phyloP scores from a whole-genome alignment of 2,113 vertebrate genomes.

The Oreochromis aureus region DNA sequence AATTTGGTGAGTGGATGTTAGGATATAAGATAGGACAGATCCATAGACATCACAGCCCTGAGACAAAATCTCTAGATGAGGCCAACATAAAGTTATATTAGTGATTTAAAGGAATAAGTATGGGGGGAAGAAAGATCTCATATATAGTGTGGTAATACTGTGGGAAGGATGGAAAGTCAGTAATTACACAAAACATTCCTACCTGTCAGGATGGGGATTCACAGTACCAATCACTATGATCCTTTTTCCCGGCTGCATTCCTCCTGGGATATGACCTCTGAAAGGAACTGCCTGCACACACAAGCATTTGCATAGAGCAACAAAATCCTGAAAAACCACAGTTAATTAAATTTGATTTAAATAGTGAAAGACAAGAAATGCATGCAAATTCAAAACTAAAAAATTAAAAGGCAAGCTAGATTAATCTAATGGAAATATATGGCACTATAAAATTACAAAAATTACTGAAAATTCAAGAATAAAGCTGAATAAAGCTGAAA shows the following conservation, averaged over 20 bases:
- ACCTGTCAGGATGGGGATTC: slow-evolving; percentile 87
- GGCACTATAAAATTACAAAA: neutral
- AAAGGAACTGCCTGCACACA: slow-evolving; percentile 83
- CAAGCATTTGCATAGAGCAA: neutral
- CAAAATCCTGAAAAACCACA: neutral
- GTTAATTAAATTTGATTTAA: neutral
- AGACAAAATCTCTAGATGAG: neutral
- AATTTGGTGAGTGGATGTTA: too few species aligned
- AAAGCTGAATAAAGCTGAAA: neutral
- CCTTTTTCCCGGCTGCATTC: slow-evolving; percentile 89
- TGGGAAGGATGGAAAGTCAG: neutral
- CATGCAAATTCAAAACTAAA: neutral
- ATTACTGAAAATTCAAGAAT: neutral
- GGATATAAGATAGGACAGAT: too few species aligned
- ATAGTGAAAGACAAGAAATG: neutral
- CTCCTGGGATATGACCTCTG: slow-evolving; percentile 85
- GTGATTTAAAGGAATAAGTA: neutral
- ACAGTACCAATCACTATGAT: slow-evolving; percentile 87
- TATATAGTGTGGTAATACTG: neutral
- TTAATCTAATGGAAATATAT: neutral
- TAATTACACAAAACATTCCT: neutral
- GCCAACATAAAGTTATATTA: neutral
- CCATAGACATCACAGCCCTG: neutral
- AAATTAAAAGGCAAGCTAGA: neutral
- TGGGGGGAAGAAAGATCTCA: neutral